Conservation (phyloP, 2,113 vertebrate species). For the Cryptomyrus ogoouensis region DNA sequence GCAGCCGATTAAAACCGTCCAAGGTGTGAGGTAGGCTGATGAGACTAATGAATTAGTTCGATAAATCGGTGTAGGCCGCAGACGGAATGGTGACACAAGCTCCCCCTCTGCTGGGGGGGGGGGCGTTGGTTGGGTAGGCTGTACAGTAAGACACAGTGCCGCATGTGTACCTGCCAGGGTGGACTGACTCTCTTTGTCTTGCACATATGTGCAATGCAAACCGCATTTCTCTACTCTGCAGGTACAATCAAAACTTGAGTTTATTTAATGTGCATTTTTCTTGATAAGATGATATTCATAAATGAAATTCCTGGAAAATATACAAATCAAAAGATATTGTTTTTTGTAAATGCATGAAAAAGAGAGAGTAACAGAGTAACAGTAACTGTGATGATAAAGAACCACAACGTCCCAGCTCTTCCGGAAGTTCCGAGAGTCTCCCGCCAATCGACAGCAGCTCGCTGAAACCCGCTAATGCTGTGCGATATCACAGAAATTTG, state of each 20-base stretch:
- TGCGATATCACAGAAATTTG: not conserved
- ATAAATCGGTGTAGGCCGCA: conserved; percentile 52
- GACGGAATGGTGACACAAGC: conserved; percentile 31
- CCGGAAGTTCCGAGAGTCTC: not conserved
- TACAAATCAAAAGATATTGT: not conserved
- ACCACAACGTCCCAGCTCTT: not conserved
- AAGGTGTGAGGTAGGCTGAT: conserved; percentile 57
- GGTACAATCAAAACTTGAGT: not conserved
- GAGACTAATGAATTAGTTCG: conserved; percentile 58
- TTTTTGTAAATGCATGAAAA: not conserved
- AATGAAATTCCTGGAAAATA: not conserved
- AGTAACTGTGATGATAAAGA: not conserved
- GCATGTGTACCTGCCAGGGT: not conserved
- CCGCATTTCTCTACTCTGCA: not conserved
- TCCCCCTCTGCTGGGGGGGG: not conserved
- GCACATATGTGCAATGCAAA: not conserved
- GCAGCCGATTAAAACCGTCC: conserved; percentile 61
- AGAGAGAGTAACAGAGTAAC: not conserved
- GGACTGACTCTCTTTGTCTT: not conserved
- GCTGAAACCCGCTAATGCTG: not conserved
- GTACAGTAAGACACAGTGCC: too few species aligned
- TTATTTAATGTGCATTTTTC: not conserved
- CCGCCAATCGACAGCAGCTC: not conserved
- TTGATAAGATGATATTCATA: not conserved
- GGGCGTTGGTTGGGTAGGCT: not conserved